Evolutionary conservation across 2,113 vertebrate genomes (phyloP).

Genomic region (Callaeas wilsoni): DNA sequence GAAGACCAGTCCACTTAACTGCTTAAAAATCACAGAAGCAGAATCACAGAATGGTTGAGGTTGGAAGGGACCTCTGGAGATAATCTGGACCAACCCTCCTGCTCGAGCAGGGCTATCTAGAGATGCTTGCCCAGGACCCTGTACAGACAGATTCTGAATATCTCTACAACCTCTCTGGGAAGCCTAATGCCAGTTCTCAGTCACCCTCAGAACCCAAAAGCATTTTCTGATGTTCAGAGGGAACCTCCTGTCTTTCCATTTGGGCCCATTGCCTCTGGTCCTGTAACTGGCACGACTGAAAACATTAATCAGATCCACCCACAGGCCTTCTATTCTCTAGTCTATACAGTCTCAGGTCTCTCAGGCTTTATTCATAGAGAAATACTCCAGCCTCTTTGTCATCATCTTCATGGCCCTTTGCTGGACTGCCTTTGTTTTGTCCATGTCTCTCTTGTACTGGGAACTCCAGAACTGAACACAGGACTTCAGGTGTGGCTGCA

Average conservation of each 20-base stretch:
- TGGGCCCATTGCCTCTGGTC: neutral
- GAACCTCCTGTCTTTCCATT: neutral
- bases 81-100: neutral
- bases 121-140: neutral
- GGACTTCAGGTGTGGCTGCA: neutral
- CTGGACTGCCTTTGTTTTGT: neutral
- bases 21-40: neutral
- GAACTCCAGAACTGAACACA: neutral
- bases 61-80: neutral
- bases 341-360: neutral
- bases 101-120: neutral
- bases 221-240: neutral
- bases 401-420: neutral
- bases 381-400: neutral
- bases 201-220: neutral
- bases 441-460: neutral
- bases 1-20: neutral
- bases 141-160: neutral
- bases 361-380: neutral
- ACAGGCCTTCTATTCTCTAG: neutral
- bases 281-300: neutral
- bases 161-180: neutral
- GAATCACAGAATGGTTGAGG: neutral
- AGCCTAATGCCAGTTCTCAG: neutral
- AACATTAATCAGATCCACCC: neutral